Percentiles rank a stretch among this genome's conserved stretches.
phyloP scores from a whole-genome alignment of 2,797 vertebrate genomes.

The Clarias fuscus region DNA sequence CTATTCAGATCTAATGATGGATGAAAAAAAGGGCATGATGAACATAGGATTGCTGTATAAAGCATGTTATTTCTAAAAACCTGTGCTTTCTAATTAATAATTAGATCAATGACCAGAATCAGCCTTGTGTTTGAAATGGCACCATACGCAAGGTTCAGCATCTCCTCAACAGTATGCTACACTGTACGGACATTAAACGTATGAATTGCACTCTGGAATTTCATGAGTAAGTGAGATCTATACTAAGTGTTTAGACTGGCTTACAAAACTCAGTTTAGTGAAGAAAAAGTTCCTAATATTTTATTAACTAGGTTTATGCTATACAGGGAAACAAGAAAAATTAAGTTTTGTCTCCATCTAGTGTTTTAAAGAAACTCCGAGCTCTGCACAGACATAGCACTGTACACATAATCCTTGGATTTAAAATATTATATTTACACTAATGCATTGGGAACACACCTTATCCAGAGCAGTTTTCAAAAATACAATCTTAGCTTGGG shows the following conservation, averaged over 20 bases:
- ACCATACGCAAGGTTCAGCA: too few relatives aligned
- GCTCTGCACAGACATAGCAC: neutral
- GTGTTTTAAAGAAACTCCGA: slow-evolving; percentile 28
- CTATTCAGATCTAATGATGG: neutral
- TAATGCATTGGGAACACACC: neutral
- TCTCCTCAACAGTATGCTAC: neutral
- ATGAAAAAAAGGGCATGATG: neutral
- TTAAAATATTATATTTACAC: neutral
- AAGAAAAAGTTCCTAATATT: neutral
- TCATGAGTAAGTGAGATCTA: neutral
- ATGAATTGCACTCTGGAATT: neutral
- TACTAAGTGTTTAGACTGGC: neutral
- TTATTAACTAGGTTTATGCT: neutral
- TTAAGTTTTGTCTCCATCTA: slow-evolving; percentile 60
- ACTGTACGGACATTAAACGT: neutral
- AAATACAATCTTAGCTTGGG: neutral
- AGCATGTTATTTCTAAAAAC: neutral
- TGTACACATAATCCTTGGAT: neutral
- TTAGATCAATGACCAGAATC: neutral
- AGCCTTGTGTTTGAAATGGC: neutral
- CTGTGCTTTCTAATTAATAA: neutral
- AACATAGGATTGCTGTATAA: neutral
- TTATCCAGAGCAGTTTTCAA: neutral
- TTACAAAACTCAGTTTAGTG: neutral
- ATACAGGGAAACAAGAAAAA: neutral